These are phyloP conservation scores for Miltochrista miniata DNA, from an alignment of 2,888 invertebrate genomes.

Conservation along the genomic window DNA sequence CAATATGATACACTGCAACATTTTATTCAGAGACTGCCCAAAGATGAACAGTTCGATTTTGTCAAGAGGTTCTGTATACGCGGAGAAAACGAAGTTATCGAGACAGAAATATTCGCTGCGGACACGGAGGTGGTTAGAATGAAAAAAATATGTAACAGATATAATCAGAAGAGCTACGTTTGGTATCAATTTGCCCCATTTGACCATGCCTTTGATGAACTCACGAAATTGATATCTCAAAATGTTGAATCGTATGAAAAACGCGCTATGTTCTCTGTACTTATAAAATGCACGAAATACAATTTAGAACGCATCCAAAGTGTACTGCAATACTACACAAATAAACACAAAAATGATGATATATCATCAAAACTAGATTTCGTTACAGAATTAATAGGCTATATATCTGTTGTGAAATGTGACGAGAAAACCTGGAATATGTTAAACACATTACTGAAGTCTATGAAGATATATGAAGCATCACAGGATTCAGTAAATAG, in stretches of 20 bases:
- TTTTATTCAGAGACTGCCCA: slow-evolving; percentile 52
- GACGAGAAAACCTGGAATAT: slow-evolving; percentile 55
- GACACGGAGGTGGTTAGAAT: slow-evolving; percentile 33
- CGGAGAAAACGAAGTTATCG: slow-evolving; percentile 31
- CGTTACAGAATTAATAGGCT: slow-evolving; percentile 40
- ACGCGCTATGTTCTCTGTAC: slow-evolving; percentile 44
- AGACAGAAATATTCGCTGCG: slow-evolving; percentile 19
- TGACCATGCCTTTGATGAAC: slow-evolving; percentile 51
- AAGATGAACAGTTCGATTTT: slow-evolving; percentile 53
- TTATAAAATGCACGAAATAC: slow-evolving; percentile 44
- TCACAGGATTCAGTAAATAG: slow-evolving; percentile 18
- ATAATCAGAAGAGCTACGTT: slow-evolving; percentile 29
- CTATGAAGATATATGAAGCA: slow-evolving; percentile 52
- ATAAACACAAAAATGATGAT: slow-evolving; percentile 52
- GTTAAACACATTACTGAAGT: slow-evolving; percentile 53
- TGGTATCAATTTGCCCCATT: slow-evolving; percentile 65
- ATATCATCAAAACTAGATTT: slow-evolving; percentile 43
- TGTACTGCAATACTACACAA: slow-evolving; percentile 50
- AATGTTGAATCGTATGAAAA: neutral
- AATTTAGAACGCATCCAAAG: slow-evolving; percentile 44
- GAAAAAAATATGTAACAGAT: slow-evolving; percentile 23
- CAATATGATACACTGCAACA: slow-evolving; percentile 38
- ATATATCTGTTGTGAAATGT: slow-evolving; percentile 42
- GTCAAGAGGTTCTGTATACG: slow-evolving; percentile 56
- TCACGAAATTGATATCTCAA: slow-evolving; percentile 24